Conservation (phyloP, 2,797 vertebrate genomes). For the Alca torda region DNA sequence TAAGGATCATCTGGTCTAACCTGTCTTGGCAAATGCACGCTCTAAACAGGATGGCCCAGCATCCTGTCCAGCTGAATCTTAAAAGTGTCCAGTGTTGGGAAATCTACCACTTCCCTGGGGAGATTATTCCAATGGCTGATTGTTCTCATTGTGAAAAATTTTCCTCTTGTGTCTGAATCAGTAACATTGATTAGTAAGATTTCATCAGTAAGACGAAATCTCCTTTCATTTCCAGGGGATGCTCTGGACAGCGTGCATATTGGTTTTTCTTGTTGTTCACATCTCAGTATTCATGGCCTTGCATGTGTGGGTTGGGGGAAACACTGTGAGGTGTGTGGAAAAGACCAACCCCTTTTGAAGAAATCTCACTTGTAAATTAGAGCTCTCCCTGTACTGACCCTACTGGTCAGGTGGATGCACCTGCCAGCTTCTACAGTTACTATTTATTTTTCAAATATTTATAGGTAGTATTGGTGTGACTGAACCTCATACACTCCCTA, state of each 20-base stretch:
- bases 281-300: not conserved
- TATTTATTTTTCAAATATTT: not conserved
- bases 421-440: not conserved
- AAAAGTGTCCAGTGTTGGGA: not conserved
- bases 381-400: not conserved
- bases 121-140: not conserved
- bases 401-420: not conserved
- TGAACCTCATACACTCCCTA: not conserved
- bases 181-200: no score
- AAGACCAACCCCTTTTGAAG: not conserved
- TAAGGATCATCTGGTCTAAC: not conserved
- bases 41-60: not conserved
- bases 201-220: no score
- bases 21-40: not conserved
- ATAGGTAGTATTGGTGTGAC: not conserved
- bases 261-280: not conserved
- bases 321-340: not conserved
- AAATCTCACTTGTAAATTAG: not conserved
- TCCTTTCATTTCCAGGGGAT: not conserved
- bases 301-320: not conserved
- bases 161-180: not conserved
- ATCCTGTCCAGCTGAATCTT: not conserved
- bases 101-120: not conserved
- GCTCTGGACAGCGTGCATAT: not conserved
- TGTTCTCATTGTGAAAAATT: not conserved